Evolutionary conservation across 2,888 invertebrate species (phyloP).

Genomic region (Leucania comma): DNA sequence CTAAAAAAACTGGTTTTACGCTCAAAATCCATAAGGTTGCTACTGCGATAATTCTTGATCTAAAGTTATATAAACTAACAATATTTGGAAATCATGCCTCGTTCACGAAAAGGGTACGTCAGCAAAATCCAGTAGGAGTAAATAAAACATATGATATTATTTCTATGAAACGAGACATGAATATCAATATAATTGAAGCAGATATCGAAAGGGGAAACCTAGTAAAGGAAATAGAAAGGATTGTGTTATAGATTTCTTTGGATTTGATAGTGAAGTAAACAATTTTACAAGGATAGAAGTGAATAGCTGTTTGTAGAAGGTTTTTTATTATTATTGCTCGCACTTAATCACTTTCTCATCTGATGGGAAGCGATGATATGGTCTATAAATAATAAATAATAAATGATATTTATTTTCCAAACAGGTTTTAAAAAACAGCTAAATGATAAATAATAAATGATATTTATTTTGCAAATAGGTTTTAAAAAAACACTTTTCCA

Average conservation of each 20-base stretch:
- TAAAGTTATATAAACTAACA: conserved; percentile 25
- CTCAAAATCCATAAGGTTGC: not conserved
- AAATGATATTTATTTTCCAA: no score
- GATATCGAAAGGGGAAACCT: conserved; percentile 13
- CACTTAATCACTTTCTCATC: no score
- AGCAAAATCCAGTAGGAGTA: conserved; percentile 49
- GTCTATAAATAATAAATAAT: no score
- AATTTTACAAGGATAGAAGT: not conserved
- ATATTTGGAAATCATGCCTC: conserved; percentile 42
- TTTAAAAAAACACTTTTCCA: no score
- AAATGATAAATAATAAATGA: no score
- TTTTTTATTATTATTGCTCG: not conserved
- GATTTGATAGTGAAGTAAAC: conserved; percentile 3
- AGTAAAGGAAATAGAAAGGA: conserved; percentile 3
- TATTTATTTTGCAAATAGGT: no score
- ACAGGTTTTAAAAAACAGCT: no score
- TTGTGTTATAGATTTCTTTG: conserved; percentile 17
- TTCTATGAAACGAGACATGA: conserved; percentile 49
- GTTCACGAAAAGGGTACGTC: conserved; percentile 50
- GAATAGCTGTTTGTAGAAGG: not conserved
- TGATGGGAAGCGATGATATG: no score
- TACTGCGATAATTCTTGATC: conserved; percentile 1
- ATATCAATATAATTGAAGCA: conserved; percentile 49
- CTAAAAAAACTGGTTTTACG: not conserved
- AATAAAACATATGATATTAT: conserved; percentile 64